Conservation (phyloP, 2,113 vertebrate genomes). For the Xiphias gladius region DNA sequence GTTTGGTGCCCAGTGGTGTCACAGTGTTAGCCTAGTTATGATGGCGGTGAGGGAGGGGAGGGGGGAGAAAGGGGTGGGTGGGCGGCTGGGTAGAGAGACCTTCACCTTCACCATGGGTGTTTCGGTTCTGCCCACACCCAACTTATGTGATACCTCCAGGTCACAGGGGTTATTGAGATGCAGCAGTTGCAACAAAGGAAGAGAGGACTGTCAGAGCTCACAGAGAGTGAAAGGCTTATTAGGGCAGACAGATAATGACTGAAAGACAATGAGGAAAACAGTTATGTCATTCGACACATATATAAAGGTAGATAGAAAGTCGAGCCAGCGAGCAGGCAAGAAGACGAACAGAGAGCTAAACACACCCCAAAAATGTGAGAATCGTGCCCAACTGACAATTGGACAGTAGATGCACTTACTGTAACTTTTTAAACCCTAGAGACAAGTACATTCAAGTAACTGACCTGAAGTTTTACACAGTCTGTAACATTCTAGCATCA, state of each 20-base stretch:
- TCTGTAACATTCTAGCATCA: conserved; percentile 19
- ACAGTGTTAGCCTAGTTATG: conserved; percentile 52
- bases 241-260: conserved; percentile 19
- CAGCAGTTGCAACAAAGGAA: conserved; percentile 10
- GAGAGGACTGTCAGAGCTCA: conserved; percentile 28
- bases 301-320: conserved; percentile 1
- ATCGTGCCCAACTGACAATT: neutral
- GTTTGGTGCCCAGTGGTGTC: conserved; percentile 80
- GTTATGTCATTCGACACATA: conserved; percentile 16
- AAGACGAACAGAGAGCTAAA: conserved; percentile 6
- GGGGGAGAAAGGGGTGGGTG: conserved; percentile 58
- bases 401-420: neutral
- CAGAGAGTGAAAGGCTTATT: conserved; percentile 19
- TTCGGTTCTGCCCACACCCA: conserved; percentile 65
- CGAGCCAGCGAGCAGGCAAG: neutral
- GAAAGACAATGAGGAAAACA: conserved; percentile 3
- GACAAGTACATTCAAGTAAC: conserved; percentile 3
- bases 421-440: neutral
- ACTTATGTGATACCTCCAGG: conserved; percentile 18
- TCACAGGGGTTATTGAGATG: conserved; percentile 38
- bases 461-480: conserved; percentile 7
- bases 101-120: conserved; percentile 62
- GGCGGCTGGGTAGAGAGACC: conserved; percentile 56
- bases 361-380: neutral
- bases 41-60: conserved; percentile 62